These are phyloP conservation scores for Sesia bembeciformis DNA, from an alignment of 2,888 invertebrate genomes.

Conservation along the genomic window DNA sequence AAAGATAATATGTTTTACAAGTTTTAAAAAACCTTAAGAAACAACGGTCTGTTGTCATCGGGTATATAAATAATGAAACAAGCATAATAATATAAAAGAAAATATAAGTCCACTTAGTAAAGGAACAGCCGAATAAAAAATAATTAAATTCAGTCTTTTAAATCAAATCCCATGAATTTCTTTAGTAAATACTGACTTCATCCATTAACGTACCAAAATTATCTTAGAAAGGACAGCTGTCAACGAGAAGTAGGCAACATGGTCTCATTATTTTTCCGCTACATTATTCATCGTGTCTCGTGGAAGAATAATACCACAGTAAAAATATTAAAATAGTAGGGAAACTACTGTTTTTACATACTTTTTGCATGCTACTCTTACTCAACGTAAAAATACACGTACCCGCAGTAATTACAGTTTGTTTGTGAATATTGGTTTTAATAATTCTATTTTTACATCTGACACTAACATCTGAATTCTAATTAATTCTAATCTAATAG, in stretches of 20 bases:
- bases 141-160: background rate
- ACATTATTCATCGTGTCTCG: conserved; percentile 33
- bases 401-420: background rate
- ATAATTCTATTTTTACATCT: too few species aligned
- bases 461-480: too few species aligned
- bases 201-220: conserved; percentile 10
- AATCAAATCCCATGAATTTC: conserved; percentile 3
- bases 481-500: too few species aligned
- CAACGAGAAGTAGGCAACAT: conserved; percentile 13
- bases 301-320: conserved; percentile 16
- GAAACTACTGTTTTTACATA: too few species aligned
- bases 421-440: background rate
- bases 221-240: conserved; percentile 22
- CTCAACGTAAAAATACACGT: background rate
- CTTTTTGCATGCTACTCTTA: background rate
- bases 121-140: too few species aligned
- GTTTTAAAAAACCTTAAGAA: too few species aligned
- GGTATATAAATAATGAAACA: too few species aligned
- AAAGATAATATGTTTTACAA: too few species aligned
- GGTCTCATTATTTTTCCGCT: conserved; percentile 35
- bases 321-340: too few species aligned
- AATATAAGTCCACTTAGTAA: too few species aligned
- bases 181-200: conserved; percentile 5
- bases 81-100: too few species aligned
- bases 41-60: too few species aligned